Evolutionary conservation across 2,113 vertebrate genomes (phyloP).

Genomic region (Furnarius figulus): DNA sequence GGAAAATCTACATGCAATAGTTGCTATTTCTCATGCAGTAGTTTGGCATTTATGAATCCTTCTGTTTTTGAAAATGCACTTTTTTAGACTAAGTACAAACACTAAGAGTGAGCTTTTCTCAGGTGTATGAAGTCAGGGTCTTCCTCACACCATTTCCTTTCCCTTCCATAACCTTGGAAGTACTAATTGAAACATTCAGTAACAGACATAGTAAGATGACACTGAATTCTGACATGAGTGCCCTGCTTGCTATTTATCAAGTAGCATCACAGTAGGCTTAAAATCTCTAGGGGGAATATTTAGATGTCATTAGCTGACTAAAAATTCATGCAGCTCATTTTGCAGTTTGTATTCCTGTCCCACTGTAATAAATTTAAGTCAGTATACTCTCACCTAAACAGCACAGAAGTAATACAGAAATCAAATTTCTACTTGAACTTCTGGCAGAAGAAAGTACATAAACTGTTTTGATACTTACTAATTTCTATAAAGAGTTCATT

Average conservation of each 20-base stretch:
- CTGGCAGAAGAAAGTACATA: not conserved
- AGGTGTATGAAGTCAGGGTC: not conserved
- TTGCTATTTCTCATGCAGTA: not conserved
- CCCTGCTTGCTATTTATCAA: not conserved
- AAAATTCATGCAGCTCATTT: not conserved
- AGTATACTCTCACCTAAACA: not conserved
- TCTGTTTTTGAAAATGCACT: not conserved
- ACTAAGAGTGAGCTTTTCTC: not conserved
- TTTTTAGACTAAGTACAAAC: not conserved
- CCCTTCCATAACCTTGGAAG: not conserved
- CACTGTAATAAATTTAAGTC: not conserved
- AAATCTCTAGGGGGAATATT: not conserved
- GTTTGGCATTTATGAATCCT: not conserved
- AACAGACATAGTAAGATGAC: not conserved
- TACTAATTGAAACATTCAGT: not conserved
- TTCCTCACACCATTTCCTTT: not conserved
- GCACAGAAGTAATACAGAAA: not conserved
- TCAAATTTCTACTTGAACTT: not conserved
- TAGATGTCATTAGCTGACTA: not conserved
- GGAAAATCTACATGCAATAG: not conserved
- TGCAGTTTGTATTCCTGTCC: not conserved
- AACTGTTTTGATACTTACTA: constrained; percentile 84
- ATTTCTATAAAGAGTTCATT: constrained; percentile 99
- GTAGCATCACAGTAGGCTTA: not conserved
- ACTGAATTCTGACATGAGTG: not conserved